phyloP scores from a whole-genome alignment of 1,140 invertebrate genomes.

The Bombus difficillimus region DNA sequence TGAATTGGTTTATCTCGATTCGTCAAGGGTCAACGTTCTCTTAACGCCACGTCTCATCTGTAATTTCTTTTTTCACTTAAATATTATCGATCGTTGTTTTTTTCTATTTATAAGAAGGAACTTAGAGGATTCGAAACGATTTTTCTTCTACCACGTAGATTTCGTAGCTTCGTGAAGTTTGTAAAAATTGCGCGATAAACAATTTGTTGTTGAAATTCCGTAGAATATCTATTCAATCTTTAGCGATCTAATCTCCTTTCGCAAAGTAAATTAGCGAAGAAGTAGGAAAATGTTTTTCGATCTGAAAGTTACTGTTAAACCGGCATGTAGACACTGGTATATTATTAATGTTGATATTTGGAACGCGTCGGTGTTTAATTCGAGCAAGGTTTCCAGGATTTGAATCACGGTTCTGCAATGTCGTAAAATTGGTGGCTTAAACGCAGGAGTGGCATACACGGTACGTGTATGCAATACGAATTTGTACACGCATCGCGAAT shows the following conservation, averaged over 20 bases:
- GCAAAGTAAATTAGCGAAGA: not conserved
- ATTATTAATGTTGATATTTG: not conserved
- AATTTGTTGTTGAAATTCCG: not conserved
- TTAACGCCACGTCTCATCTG: not conserved
- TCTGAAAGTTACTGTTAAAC: not conserved
- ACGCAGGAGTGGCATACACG: constrained; percentile 30
- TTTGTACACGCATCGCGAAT: constrained; percentile 25
- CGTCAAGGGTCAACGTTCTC: not conserved
- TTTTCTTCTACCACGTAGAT: not conserved
- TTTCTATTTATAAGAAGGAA: too few species aligned
- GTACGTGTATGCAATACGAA: constrained; percentile 30
- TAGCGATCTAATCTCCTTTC: not conserved
- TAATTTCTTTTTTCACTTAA: not conserved
- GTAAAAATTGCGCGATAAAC: too few species aligned
- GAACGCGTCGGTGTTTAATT: not conserved
- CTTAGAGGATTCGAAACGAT: too few species aligned
- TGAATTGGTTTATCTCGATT: not conserved
- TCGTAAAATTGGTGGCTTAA: constrained; percentile 36
- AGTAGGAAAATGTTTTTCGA: not conserved
- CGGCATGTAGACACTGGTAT: not conserved
- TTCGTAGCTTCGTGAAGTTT: not conserved
- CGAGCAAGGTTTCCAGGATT: not conserved
- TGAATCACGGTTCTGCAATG: constrained; percentile 17
- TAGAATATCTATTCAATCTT: not conserved
- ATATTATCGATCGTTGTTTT: not conserved